Percentiles rank a stretch among this genome's conserved stretches.
Conservation (phyloP, 1,140 invertebrate genomes). For the Heterodera schachtii region DNA sequence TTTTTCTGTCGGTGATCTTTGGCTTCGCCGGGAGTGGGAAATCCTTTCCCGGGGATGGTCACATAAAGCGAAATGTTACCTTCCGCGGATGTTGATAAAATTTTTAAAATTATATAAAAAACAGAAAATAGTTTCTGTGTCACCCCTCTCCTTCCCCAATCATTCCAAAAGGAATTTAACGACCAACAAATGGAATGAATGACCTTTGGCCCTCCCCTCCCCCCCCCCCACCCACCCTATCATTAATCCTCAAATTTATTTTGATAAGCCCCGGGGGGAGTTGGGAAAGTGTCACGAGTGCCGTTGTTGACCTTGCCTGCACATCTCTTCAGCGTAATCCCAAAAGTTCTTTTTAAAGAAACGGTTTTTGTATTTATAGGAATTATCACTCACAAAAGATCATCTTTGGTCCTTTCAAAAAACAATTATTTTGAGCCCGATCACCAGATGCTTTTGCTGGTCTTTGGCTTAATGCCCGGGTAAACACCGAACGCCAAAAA, state of each 20-base stretch:
- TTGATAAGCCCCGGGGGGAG: not conserved
- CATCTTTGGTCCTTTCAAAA: not conserved
- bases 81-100: too few relatives aligned
- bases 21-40: not conserved
- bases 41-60: not conserved
- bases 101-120: too few relatives aligned
- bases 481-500: not conserved
- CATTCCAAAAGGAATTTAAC: slow-evolving; percentile 1
- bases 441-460: not conserved
- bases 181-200: not conserved
- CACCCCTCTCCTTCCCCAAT: not conserved
- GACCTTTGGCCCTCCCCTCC: not conserved
- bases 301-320: not conserved
- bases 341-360: not conserved
- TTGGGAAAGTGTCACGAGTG: not conserved
- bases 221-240: not conserved
- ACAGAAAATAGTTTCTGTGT: not conserved
- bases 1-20: not conserved
- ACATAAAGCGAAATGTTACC: too few relatives aligned
- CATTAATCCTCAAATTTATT: not conserved
- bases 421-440: not conserved
- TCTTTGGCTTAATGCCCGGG: not conserved
- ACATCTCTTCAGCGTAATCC: not conserved
- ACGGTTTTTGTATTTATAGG: not conserved
- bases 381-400: not conserved